Percentiles rank a stretch among this genome's conserved stretches.
Evolutionary conservation across 2,113 vertebrate genomes (phyloP).

Genomic region (Dipodomys stephensi): DNA sequence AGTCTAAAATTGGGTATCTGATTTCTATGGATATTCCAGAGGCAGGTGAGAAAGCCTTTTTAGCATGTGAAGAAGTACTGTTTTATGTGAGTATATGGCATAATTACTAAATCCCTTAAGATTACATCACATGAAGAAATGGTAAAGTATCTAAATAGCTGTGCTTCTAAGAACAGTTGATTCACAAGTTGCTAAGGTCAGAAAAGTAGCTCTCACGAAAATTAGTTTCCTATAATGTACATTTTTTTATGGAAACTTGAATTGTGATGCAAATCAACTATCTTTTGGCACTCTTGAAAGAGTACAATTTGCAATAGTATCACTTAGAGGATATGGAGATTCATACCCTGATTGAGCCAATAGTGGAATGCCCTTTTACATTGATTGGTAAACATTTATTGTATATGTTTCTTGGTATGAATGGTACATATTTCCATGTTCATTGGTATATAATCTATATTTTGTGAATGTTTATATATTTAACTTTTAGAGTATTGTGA

Average conservation of each 20-base stretch:
- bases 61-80: constrained; percentile 20
- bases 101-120: constrained; percentile 54
- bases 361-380: neutral
- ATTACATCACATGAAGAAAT: constrained; percentile 56
- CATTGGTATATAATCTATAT: constrained; percentile 30
- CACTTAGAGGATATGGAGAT: neutral
- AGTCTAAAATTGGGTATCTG: constrained; percentile 51
- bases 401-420: neutral
- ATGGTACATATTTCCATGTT: neutral
- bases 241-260: constrained; percentile 14
- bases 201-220: constrained; percentile 30
- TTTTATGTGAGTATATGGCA: constrained; percentile 58
- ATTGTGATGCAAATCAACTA: neutral
- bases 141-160: constrained; percentile 51
- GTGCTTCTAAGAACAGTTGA: constrained; percentile 61
- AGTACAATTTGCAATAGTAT: constrained; percentile 19
- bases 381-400: constrained; percentile 30
- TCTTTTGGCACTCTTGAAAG: neutral
- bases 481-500: constrained; percentile 46
- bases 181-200: constrained; percentile 46
- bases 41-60: constrained; percentile 47
- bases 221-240: neutral
- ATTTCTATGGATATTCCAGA: constrained; percentile 51
- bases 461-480: constrained; percentile 16
- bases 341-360: neutral